Evolutionary conservation across 2,797 vertebrate species (phyloP), one percentile per base, ranked within the genome.

Genomic region (Catamblyrhynchus diadema): DNA sequence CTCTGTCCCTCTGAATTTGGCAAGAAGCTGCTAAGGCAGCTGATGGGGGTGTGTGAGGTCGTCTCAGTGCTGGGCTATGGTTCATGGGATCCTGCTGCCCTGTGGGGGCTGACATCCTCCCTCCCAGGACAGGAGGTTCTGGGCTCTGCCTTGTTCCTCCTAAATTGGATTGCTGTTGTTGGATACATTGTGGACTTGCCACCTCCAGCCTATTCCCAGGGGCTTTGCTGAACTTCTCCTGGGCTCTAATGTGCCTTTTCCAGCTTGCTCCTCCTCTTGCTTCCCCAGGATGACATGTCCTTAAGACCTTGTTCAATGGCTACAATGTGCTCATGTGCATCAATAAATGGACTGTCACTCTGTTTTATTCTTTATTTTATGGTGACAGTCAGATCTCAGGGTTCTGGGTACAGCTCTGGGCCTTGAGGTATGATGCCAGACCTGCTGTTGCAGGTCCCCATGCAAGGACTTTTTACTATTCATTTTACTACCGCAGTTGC

Each of bases 111-210:
- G 66, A 3, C 28, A 27, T 25, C 20, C 24, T 70, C n/a, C 50
- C 14, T 44, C 54, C 25, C 16, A 20, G 41, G 10, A 59, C 54
- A 48, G 51, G 37, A 77, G 4, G 3, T 45, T 62, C 50, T 41
- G 54, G 54, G 24, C 70, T 86, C 33, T 5, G 28, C 4, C 4
- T 57, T 17, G 23, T 59, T 8, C n/a, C 8, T 93, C 41, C 50
- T 6, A 10, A 20, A 47, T 0, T 13, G 21, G 8, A n/a, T 71
- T 3, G 0, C 19, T 50, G 22, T 2, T 5, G 16, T 24, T 64
- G 59, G 45, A 10, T 10, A 1, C 9, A 0, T 1, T 44, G 32
- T 20, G 30, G 61, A 8, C 18, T 77, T 33, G 12, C 6, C 17
- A 20, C 25, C 37, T 5, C 11, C 12, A 61, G 4, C 9, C 14